Evolutionary conservation across 2,888 invertebrate genomes (phyloP).

Genomic region (Cephus rjabovi): DNA sequence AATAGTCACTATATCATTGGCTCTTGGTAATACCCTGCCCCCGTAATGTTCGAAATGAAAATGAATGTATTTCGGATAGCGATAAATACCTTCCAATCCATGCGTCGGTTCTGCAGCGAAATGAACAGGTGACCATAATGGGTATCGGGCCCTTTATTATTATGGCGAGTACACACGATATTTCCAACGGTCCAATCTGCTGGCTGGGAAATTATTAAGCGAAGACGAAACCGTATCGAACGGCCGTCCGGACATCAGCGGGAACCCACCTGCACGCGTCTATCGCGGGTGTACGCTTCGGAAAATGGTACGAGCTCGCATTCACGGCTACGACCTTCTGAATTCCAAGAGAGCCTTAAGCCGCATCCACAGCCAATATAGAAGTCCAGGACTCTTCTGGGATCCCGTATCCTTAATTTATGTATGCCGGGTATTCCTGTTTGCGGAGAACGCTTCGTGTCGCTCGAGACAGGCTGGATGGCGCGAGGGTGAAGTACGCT

Average conservation of each 20-base stretch:
- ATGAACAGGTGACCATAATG: slow-evolving; percentile 59
- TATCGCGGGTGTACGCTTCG: background rate
- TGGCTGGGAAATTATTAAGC: background rate
- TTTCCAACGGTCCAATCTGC: background rate
- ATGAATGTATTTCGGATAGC: slow-evolving; percentile 67
- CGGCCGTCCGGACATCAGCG: background rate
- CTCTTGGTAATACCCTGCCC: slow-evolving; percentile 65
- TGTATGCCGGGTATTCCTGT: slow-evolving; percentile 58
- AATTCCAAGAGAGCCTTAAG: background rate
- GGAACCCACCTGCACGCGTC: background rate
- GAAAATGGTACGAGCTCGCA: background rate
- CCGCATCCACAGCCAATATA: background rate
- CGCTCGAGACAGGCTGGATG: slow-evolving; percentile 48
- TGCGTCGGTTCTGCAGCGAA: slow-evolving; percentile 34
- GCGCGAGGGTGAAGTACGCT: slow-evolving; percentile 49
- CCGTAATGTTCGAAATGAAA: slow-evolving; percentile 65
- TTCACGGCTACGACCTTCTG: background rate
- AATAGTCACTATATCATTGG: slow-evolving; percentile 68
- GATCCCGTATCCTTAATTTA: slow-evolving; percentile 58
- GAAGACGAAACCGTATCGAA: background rate
- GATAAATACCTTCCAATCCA: slow-evolving; percentile 64
- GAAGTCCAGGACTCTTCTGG: slow-evolving; percentile 23
- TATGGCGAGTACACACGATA: slow-evolving; percentile 29
- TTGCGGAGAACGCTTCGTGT: slow-evolving; percentile 45
- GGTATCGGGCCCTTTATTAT: slow-evolving; percentile 50